Evolutionary conservation across 1,140 invertebrate species (phyloP).

Genomic region (Trissolcus basalis): DNA sequence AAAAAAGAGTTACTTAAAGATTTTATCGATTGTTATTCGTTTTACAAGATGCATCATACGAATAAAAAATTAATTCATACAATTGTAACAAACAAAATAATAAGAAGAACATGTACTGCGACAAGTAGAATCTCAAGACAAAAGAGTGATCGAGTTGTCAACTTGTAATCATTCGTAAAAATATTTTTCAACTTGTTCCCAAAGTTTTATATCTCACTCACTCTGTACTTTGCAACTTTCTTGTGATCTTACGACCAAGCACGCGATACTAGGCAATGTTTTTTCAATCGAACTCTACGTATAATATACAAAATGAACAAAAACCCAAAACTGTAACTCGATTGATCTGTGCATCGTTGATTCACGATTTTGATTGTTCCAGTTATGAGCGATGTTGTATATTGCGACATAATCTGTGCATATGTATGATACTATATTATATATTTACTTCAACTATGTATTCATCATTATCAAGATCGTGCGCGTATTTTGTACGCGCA

Average conservation of each 20-base stretch:
- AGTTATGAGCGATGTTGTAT: slow-evolving; percentile 39
- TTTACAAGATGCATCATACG: too few relatives aligned
- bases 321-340: slow-evolving; percentile 15
- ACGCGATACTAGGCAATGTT: slow-evolving; percentile 32
- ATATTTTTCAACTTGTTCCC: slow-evolving; percentile 50
- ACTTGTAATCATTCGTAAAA: neutral
- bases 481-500: slow-evolving; percentile 39
- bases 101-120: neutral
- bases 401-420: slow-evolving; percentile 39
- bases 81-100: too few relatives aligned
- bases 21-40: too few relatives aligned
- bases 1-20: too few relatives aligned
- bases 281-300: slow-evolving; percentile 33
- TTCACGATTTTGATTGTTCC: slow-evolving; percentile 43
- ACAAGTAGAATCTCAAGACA: neutral
- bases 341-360: slow-evolving; percentile 25
- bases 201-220: slow-evolving; percentile 50
- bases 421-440: slow-evolving; percentile 24
- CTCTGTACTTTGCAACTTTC: slow-evolving; percentile 42
- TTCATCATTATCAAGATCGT: slow-evolving; percentile 22
- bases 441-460: slow-evolving; percentile 16
- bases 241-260: slow-evolving; percentile 42
- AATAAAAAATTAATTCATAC: too few relatives aligned
- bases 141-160: neutral
- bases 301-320: neutral